phyloP scores from a whole-genome alignment of 2,797 vertebrate genomes.

The Helicolenus hilgendorfi region DNA sequence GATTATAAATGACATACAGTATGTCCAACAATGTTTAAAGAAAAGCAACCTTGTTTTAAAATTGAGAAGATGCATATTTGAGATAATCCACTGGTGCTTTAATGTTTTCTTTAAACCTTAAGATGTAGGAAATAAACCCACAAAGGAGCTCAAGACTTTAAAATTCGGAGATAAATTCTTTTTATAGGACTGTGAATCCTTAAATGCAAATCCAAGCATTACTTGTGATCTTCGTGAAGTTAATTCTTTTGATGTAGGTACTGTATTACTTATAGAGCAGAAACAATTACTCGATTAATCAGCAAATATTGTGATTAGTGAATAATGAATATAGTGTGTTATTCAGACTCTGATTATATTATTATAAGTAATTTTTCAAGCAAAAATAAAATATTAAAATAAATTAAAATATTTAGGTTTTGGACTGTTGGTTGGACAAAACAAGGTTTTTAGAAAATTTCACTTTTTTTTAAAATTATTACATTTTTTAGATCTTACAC shows the following conservation, averaged over 20 bases:
- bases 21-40: neutral
- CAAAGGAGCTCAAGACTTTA: neutral
- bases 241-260: neutral
- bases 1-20: neutral
- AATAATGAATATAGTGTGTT: too few species aligned
- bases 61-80: neutral
- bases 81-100: neutral
- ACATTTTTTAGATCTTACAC: neutral
- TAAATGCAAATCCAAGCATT: neutral
- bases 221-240: neutral
- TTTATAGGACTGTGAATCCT: neutral
- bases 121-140: neutral
- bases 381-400: too few species aligned
- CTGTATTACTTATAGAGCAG: neutral
- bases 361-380: too few species aligned
- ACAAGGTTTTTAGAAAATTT: too few species aligned
- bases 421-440: too few species aligned
- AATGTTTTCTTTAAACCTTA: neutral
- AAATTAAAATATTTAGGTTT: too few species aligned
- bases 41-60: neutral
- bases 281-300: neutral
- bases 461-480: too few species aligned
- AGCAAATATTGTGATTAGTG: neutral
- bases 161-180: neutral
- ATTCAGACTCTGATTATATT: neutral